Percentiles rank a stretch among this genome's conserved stretches.
Evolutionary conservation across 2,797 vertebrate genomes (phyloP).

Genomic region (Zenarchopterus dispar): DNA sequence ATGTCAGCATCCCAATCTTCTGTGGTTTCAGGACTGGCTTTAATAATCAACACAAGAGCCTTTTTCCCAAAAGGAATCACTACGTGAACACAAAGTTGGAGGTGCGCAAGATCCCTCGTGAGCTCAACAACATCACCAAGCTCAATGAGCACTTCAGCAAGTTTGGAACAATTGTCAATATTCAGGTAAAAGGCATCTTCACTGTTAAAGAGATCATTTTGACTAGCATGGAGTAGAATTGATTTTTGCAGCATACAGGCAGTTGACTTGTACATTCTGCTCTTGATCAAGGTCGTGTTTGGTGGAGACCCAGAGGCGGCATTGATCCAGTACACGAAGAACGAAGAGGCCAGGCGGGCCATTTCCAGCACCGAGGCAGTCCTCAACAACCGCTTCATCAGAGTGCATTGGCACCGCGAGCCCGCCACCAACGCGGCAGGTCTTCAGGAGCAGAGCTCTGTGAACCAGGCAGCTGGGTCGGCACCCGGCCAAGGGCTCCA

Average conservation of each 20-base stretch:
- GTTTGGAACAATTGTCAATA: slow-evolving; percentile 98
- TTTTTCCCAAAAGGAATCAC: slow-evolving; percentile 90
- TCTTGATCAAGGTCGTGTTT: slow-evolving; percentile 88
- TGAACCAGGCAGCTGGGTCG: slow-evolving; percentile 43
- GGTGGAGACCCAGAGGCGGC: slow-evolving; percentile 94
- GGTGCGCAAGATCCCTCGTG: slow-evolving; percentile 94
- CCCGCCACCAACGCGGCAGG: slow-evolving; percentile 39
- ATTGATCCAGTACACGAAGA: slow-evolving; percentile 93
- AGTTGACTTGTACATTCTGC: not conserved
- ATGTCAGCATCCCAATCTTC: not conserved
- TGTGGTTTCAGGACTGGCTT: slow-evolving; percentile 84
- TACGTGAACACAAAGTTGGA: slow-evolving; percentile 96
- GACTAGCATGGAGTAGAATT: not conserved
- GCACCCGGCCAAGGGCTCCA: slow-evolving; percentile 65
- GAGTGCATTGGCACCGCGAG: slow-evolving; percentile 95
- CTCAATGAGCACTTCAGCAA: slow-evolving; percentile 98
- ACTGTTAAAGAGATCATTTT: not conserved
- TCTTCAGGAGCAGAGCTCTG: slow-evolving; percentile 77
- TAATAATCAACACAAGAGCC: slow-evolving; percentile 90
- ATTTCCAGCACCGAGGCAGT: slow-evolving; percentile 95
- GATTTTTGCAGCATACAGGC: not conserved
- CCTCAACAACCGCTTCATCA: slow-evolving; percentile 95
- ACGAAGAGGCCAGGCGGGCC: slow-evolving; percentile 92
- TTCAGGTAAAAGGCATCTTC: slow-evolving; percentile 85
- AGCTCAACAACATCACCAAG: slow-evolving; percentile 96